These are phyloP conservation scores for Centropyge bicolor DNA, from an alignment of 2,797 vertebrate genomes.

Conservation along the genomic window DNA sequence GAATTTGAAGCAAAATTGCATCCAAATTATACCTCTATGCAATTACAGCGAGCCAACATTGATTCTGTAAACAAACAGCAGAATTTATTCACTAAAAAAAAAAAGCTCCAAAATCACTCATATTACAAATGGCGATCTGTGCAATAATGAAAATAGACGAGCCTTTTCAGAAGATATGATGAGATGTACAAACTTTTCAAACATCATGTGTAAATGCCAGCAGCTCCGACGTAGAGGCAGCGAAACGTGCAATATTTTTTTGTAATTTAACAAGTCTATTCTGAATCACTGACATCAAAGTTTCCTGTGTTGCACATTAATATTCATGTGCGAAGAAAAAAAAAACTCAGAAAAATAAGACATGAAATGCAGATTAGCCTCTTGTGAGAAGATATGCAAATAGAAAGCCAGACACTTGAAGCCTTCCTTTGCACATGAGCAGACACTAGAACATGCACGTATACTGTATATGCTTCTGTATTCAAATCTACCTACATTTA, in stretches of 20 bases:
- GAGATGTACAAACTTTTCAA: constrained; percentile 45
- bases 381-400: constrained; percentile 78
- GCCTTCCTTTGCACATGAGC: constrained; percentile 55
- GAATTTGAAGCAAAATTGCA: constrained; percentile 41
- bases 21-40: constrained; percentile 31
- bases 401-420: constrained; percentile 56
- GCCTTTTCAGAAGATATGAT: constrained; percentile 52
- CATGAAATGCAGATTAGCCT: constrained; percentile 79
- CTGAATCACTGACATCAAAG: constrained; percentile 75
- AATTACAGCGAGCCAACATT: constrained; percentile 41
- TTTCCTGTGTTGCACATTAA: constrained; percentile 76
- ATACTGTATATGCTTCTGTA: constrained; percentile 28
- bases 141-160: constrained; percentile 64
- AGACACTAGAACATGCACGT: constrained; percentile 44
- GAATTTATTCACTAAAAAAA: constrained; percentile 77
- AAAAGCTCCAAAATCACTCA: constrained; percentile 62
- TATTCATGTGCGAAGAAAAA: constrained; percentile 76
- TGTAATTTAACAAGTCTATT: constrained; percentile 67
- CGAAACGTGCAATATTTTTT: constrained; percentile 43
- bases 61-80: constrained; percentile 65
- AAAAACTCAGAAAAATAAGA: constrained; percentile 65
- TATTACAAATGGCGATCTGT: constrained; percentile 55
- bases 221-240: constrained; percentile 42
- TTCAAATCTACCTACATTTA: constrained; percentile 56
- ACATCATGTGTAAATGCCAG: constrained; percentile 37